A percentile compares a stretch with the other conserved stretches of the same genome.
Conservation (phyloP, 2,113 vertebrate species). For the Peromyscus maniculatus region DNA sequence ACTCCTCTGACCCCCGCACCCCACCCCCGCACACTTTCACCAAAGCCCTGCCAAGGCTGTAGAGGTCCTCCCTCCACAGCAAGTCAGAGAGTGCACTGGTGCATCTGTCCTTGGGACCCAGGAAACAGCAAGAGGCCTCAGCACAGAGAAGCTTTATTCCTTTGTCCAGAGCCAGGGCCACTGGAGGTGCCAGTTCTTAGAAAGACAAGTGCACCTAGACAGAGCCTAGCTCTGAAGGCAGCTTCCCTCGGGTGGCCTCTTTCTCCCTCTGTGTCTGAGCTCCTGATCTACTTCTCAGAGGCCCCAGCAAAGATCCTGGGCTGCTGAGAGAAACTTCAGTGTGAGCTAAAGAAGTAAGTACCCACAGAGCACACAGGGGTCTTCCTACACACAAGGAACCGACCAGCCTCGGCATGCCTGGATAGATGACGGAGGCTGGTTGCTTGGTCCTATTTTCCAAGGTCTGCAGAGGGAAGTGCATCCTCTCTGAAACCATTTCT, state of each 20-base stretch:
- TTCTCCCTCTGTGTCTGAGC: not conserved
- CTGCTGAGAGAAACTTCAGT: not conserved
- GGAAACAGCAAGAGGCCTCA: not conserved
- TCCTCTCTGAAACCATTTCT: not conserved
- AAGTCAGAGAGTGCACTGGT: not conserved
- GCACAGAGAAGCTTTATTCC: not conserved
- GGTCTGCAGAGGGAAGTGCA: not conserved
- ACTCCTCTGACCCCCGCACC: not conserved
- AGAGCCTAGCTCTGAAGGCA: not conserved
- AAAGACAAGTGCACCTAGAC: rapidly evolving
- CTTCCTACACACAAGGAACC: not conserved
- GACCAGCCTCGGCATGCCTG: not conserved
- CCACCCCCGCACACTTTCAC: not conserved
- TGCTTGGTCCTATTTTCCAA: too few species aligned
- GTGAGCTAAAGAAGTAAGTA: not conserved
- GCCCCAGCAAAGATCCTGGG: not conserved
- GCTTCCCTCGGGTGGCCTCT: not conserved
- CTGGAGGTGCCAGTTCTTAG: not conserved
- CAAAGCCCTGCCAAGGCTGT: not conserved
- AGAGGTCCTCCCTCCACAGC: not conserved
- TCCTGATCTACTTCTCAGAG: not conserved
- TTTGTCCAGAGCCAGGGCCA: not conserved
- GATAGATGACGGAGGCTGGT: too few species aligned
- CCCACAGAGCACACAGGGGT: not conserved
- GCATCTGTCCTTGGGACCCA: not conserved